A percentile compares a stretch with the other conserved stretches of the same genome.
Conservation (phyloP, 2,797 vertebrate species). For the Acipenser ruthenus region DNA sequence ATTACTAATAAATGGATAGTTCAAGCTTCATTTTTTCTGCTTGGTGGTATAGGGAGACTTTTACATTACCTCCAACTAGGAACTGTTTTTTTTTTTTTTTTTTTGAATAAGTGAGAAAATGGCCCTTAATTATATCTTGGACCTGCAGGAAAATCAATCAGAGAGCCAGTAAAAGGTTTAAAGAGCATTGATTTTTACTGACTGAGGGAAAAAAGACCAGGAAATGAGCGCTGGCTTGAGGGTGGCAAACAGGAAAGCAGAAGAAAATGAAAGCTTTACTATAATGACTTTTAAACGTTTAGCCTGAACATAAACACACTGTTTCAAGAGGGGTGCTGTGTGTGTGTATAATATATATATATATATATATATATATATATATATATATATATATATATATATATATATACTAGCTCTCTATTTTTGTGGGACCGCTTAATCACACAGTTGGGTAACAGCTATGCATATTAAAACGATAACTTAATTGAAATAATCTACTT, state of each 20-base stretch:
- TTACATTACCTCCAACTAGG: neutral
- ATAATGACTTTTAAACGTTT: neutral
- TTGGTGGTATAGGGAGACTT: neutral
- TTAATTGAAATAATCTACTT: too few relatives aligned
- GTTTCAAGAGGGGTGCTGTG: too few relatives aligned
- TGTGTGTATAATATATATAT: too few relatives aligned
- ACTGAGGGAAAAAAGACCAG: neutral
- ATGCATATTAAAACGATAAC: too few relatives aligned
- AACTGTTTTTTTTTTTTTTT: too few relatives aligned
- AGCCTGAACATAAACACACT: too few relatives aligned
- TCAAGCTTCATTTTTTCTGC: neutral
- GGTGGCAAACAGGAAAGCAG: neutral
- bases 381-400: too few relatives aligned
- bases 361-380: too few relatives aligned
- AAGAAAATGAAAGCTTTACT: neutral
- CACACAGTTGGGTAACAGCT: too few relatives aligned
- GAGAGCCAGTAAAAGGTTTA: conserved; percentile 46
- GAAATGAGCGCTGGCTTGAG: neutral
- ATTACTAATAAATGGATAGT: too few relatives aligned
- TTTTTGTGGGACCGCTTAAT: too few relatives aligned
- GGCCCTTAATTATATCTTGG: conserved; percentile 28
- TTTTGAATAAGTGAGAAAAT: conserved; percentile 20
- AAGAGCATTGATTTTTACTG: conserved; percentile 38
- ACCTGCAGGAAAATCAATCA: conserved; percentile 39
- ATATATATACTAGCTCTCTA: too few relatives aligned